Percentiles rank a stretch among this genome's conserved stretches.
These are phyloP conservation scores for Phaedon cochleariae DNA, from an alignment of 2,888 invertebrate species.

Conservation along the genomic window DNA sequence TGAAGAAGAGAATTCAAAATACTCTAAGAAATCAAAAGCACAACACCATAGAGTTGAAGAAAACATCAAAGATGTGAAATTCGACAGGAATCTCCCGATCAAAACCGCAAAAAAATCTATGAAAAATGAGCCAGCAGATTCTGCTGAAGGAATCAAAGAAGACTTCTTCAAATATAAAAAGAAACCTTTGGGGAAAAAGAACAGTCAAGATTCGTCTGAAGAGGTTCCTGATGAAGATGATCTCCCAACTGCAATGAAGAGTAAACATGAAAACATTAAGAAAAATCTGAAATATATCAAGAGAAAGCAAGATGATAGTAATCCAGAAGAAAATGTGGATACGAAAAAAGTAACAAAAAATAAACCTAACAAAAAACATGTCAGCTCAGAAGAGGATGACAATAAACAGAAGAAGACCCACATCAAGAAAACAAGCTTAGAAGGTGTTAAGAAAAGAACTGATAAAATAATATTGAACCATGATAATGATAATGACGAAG, in stretches of 20 bases:
- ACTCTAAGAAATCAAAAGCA: neutral
- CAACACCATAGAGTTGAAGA: neutral
- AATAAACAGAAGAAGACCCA: neutral
- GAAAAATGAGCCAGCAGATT: conserved; percentile 18
- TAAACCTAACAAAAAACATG: too few relatives aligned
- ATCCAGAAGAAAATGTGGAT: too few relatives aligned
- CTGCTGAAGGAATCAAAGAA: conserved; percentile 16
- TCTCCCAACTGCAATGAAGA: neutral
- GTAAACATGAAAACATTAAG: neutral
- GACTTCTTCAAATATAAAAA: neutral
- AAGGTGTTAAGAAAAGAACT: neutral
- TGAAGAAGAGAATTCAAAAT: conserved; percentile 2
- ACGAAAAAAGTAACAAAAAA: too few relatives aligned
- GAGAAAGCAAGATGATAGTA: too few relatives aligned
- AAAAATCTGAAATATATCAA: neutral
- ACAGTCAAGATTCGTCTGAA: neutral
- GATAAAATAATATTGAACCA: too few relatives aligned
- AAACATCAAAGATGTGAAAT: conserved; percentile 10
- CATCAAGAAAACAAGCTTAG: neutral
- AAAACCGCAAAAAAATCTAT: conserved; percentile 17
- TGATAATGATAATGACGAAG: too few relatives aligned
- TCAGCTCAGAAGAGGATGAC: neutral
- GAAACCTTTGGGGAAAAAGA: conserved; percentile 7
- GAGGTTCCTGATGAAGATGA: neutral
- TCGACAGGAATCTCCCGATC: conserved; percentile 13